Percentiles rank a stretch among this genome's conserved stretches.
phyloP scores from a whole-genome alignment of 2,888 invertebrate species.

The Phengaris alcon region DNA sequence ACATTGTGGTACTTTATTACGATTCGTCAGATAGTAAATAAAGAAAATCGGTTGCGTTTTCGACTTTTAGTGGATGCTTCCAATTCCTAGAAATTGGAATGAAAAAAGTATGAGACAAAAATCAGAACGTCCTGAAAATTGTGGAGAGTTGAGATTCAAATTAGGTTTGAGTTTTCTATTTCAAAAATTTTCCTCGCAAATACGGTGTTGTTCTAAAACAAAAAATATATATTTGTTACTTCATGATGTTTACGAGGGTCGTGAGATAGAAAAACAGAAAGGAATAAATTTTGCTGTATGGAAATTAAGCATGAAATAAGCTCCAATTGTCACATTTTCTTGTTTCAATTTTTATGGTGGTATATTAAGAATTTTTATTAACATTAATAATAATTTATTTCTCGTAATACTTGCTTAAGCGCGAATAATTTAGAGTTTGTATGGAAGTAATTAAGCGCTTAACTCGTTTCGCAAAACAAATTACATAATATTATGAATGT shows the following conservation, averaged over 20 bases:
- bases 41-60: neutral
- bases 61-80: slow-evolving; percentile 2
- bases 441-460: slow-evolving; percentile 15
- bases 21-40: neutral
- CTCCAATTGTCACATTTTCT: slow-evolving; percentile 6
- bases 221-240: slow-evolving; percentile 3
- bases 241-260: slow-evolving; percentile 16
- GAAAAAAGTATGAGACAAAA: neutral
- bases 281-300: slow-evolving; percentile 10
- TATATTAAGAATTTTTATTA: neutral
- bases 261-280: slow-evolving; percentile 9
- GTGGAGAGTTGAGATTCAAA: neutral
- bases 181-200: neutral
- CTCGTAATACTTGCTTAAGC: neutral
- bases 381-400: neutral
- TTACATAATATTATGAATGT: slow-evolving; percentile 19
- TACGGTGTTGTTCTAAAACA: neutral
- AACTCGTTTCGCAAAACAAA: slow-evolving; percentile 13
- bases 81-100: neutral
- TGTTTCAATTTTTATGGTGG: neutral
- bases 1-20: too few species aligned
- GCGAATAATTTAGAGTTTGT: neutral
- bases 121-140: neutral
- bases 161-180: slow-evolving; percentile 9
- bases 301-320: slow-evolving; percentile 4